Base-by-base conservation (phyloP, 2,888 invertebrate genomes). In the Leistus spinibarbis region DNA sequence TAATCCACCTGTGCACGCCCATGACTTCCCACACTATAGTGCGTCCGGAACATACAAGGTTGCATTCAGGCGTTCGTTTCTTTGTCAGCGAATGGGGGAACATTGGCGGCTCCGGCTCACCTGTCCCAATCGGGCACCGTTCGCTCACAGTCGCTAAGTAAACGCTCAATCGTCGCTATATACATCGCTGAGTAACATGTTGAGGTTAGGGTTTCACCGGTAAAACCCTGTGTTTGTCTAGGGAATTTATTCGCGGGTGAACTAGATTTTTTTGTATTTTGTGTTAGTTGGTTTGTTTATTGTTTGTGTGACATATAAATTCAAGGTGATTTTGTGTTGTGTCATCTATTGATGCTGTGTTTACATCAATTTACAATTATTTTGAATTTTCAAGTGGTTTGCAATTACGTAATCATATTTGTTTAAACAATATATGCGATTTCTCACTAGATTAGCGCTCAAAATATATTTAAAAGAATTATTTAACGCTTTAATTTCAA, bases 1-100 rank as follows among this genome's bases (percentile, higher is more conserved):
- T 24, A 73, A 73, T 23, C 27, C 67, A 73, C 67, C 62, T 73
- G 67, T 57, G 73, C 27, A 60, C 73, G 73, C 73, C 67, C 13
- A 66, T 73, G 73, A 17, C 67, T 53, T 71, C 62, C 67, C 54
- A 67, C 62, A 19, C 53, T 40, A 40, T 7, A 40, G 40, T 40
- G 22, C 24, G 66, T 66, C 53, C 66, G 66, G 53, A 19, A 53
- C 19, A 53, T 53, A 73, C 73, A 73, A 73, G 73, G 73, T 63
- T 73, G 67, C 62, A 67, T 57, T 57, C 24, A 53, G 22, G 22
- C 40, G 19, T 7, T 56, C 40, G 19, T 7, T 53, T 69, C 71
- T 64, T 71, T 71, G 71, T 71, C 64, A 71, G 71, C 22, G 9
- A 40, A 40, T 40, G 40, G 40, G 40, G 40, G 40, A 40, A 40